Base-by-base conservation (phyloP, 2,113 vertebrate species). In the Larimichthys polyactis region DNA sequence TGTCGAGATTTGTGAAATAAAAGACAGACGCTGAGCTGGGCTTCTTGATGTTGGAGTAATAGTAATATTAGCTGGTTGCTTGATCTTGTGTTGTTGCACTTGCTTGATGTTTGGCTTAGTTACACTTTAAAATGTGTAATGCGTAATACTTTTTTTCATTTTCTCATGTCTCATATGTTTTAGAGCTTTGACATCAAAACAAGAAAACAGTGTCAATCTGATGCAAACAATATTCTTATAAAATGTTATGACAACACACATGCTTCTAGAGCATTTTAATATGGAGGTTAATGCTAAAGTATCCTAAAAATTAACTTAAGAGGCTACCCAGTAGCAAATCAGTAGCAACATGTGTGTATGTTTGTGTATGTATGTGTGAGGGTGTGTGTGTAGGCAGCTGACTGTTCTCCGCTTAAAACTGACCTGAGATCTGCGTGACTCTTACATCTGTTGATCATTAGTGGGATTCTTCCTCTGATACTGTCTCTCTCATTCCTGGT, bases 381-480 rank as follows among this genome's bases (percentile, higher is more conserved):
- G 57, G 40, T 52, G 7, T n/a, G 49, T 70, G 20, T 27, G 27
- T 64, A 22, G 40, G 36, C 48, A 52, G 52, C 40, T 63, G 63
- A 69, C 20, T 57, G 20, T 32, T 49, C 9, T 55, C 22, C 36
- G 69, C 52, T 22, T 60, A 20, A 60, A 59, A 79, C 44, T 73
- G 62, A 74, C 49, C 54, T 36, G 29, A 62, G 75, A 22, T 7
- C 44, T 68, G 63, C 54, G 73, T 74, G 80, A 43, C 63, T 83
- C 58, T 62, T 59, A 60, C 90, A 90, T 86, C 83, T 92, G 91
- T 76, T 87, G 27, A 22, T 71, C 83, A 89, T 91, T 89, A 89
- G 80, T 69, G 69, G 81, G 87, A 85, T 91, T 87, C 86, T 89
- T 68, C 65, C 63, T 81, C 67, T 67, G 66, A 85, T 64, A 75